A percentile compares a stretch with the other conserved stretches of the same genome.
phyloP scores from a whole-genome alignment of 2,113 vertebrate genomes.

The Ranitomeya variabilis region DNA sequence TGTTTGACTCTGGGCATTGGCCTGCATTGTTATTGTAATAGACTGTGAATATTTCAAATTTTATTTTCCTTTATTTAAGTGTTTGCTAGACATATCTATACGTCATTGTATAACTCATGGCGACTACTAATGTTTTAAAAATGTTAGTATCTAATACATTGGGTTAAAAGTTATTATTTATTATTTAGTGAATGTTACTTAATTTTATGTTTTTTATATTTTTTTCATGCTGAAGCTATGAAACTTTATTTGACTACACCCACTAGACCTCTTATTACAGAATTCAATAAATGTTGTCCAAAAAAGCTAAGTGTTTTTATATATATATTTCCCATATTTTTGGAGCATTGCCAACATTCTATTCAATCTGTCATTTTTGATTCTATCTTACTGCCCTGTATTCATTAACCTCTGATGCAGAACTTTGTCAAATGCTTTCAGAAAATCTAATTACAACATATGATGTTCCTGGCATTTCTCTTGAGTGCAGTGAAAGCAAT shows the following conservation, averaged over 20 bases:
- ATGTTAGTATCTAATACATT: not conserved
- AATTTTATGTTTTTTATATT: not conserved
- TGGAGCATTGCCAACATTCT: slow-evolving; percentile 39
- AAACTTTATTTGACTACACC: not conserved
- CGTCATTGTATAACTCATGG: not conserved
- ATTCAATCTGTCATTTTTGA: slow-evolving; percentile 50
- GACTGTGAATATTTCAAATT: not conserved
- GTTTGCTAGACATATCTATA: not conserved
- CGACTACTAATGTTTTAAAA: not conserved
- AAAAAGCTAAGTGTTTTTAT: not conserved
- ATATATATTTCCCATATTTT: slow-evolving; percentile 12
- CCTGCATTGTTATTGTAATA: too few species aligned
- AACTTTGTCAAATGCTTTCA: slow-evolving; percentile 57
- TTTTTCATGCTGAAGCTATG: not conserved
- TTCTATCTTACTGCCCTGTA: slow-evolving; percentile 45
- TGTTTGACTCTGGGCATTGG: too few species aligned
- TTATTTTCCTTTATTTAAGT: too few species aligned
- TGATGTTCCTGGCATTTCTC: slow-evolving; percentile 48
- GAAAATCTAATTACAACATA: slow-evolving; percentile 57
- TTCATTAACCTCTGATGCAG: slow-evolving; percentile 58
- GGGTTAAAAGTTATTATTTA: not conserved
- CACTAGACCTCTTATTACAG: not conserved
- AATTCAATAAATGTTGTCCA: slow-evolving; percentile 2
- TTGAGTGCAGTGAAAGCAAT: slow-evolving; percentile 36
- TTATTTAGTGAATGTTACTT: not conserved